Evolutionary conservation across 2,113 vertebrate species (phyloP), one percentile per base, ranked within the genome.

Genomic region (Ophthalmolycus amberensis): DNA sequence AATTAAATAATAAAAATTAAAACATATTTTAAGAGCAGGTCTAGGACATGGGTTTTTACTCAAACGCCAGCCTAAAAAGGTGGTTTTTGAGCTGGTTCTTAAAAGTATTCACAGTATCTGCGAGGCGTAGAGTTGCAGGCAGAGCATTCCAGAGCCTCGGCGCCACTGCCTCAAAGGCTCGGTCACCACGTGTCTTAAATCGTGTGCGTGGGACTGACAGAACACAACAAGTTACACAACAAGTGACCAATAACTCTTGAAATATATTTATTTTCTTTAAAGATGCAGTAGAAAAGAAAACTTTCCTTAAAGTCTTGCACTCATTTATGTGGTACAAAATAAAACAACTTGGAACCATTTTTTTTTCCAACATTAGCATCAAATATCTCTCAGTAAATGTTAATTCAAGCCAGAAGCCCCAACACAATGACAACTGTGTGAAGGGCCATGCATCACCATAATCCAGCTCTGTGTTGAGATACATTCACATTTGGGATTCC

Each of bases 381-480:
- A 42, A 44, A 54, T 52, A 56, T 6, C 16, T 32, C 7, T 11
- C 34, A 32, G 11, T 18, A 46, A 58, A 44, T 58, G 14, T 6
- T 44, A n/a, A 70, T 27, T 60, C 15, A 48, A 54, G 29, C 37
- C n/a, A 78, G 34, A 22, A 12, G n/a, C 37, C 9, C 29, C 18
- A 2, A 59, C 32, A 58, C 62, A n/a, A 40, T 42, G 40, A 40
- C 52, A 54, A 52, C 48, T 1, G 48, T 60, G 80, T 79, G 50
- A 81, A 67, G 63, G 27, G 48, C 32, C 50, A 67, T 64, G 68
- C 77, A 34, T 85, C 44, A 32, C 38, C 38, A 18, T 70, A 37
- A 59, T 25, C 42, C 54, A 62, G 16, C n/a, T 72, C 58, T 83
- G 71, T 85, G 48, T 71, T 85, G 40, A 65, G 46, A 22, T 56